Base-by-base conservation (phyloP, 2,888 invertebrate genomes). In the Auanema freiburgensis region DNA sequence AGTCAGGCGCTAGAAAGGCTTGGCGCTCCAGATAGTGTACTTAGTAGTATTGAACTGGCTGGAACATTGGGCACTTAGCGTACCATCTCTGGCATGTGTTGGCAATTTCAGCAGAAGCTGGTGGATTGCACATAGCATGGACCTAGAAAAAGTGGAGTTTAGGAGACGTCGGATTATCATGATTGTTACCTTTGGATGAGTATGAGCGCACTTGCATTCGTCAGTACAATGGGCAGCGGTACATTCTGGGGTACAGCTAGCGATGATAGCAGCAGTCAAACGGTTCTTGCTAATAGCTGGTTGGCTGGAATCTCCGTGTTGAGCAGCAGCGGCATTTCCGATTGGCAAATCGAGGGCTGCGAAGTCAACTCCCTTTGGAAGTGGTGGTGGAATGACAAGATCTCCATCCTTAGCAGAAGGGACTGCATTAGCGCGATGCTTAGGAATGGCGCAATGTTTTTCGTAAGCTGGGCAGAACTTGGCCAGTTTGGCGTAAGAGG, bases 101-200 rank as follows among this genome's bases (percentile, higher is more conserved):
- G 49, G 76, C 77, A 58, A 78, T 66, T 8, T 71, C 66, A 18
- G 77, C 72, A 18, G 67, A 66, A 12, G 77, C 67, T 56, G 79
- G 79, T 57, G 79, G 79, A 57, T 79, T 79, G 72, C 79, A 79
- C 74, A 76, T 78, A 57, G 74, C 65, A 60, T 79, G 78, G 51
- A 78, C 78, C 52, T 63, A 43, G 50, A 63, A 63, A 23, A 21
- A 21, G 24, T 24, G 24, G 46, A 16, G 4, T 18, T 16, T 5
- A 16, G 46, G 6, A 46, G 10, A 18, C 10, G 21, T 10, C 18
- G 1, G 14, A 57, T 33, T 33, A 44, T 16, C 2, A 46, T 3
- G n/a, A 18, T 10, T 46, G 12, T 44, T 41, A 65, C 67, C 63
- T 70, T 71, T 53, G 77, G 74, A 59, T 77, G 77, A 23, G 77